phyloP scores from a whole-genome alignment of 2,888 invertebrate genomes.

The Busseola fusca region DNA sequence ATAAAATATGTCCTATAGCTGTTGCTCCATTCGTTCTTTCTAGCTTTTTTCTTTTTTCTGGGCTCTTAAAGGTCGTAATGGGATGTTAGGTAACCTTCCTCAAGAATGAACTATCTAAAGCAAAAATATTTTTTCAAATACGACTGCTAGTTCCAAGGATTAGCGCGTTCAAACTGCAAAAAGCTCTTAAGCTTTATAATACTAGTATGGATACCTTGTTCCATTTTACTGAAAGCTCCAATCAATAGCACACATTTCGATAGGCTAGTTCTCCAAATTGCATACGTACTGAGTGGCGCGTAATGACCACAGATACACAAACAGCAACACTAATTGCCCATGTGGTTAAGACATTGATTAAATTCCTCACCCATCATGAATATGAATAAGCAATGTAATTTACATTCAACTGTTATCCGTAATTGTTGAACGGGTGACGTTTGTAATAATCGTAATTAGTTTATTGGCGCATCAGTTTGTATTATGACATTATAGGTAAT shows the following conservation, averaged over 20 bases:
- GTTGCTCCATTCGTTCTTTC: background rate
- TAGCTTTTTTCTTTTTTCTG: background rate
- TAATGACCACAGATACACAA: slow-evolving; percentile 56
- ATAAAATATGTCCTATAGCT: background rate
- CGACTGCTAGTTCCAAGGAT: background rate
- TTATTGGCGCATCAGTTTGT: slow-evolving; percentile 41
- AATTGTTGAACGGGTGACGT: slow-evolving; percentile 64
- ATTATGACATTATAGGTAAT: slow-evolving; percentile 34
- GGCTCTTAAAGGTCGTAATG: background rate
- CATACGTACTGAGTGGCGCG: slow-evolving; percentile 42
- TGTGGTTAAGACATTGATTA: slow-evolving; percentile 71
- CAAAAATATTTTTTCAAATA: background rate
- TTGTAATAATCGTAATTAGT: slow-evolving; percentile 56
- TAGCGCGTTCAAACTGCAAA: background rate
- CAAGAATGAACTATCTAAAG: background rate
- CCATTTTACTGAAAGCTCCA: background rate
- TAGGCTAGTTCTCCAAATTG: slow-evolving; percentile 40
- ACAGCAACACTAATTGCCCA: slow-evolving; percentile 65
- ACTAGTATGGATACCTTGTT: background rate
- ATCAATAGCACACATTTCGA: slow-evolving; percentile 7
- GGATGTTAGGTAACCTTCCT: background rate
- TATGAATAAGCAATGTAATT: slow-evolving; percentile 76
- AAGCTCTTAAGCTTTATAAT: background rate
- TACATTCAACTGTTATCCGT: slow-evolving; percentile 66
- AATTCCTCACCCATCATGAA: slow-evolving; percentile 72